Percentiles rank a stretch among this genome's conserved stretches.
Conservation (phyloP, 2,888 invertebrate genomes). For the Melikaiella ostensackeni region DNA sequence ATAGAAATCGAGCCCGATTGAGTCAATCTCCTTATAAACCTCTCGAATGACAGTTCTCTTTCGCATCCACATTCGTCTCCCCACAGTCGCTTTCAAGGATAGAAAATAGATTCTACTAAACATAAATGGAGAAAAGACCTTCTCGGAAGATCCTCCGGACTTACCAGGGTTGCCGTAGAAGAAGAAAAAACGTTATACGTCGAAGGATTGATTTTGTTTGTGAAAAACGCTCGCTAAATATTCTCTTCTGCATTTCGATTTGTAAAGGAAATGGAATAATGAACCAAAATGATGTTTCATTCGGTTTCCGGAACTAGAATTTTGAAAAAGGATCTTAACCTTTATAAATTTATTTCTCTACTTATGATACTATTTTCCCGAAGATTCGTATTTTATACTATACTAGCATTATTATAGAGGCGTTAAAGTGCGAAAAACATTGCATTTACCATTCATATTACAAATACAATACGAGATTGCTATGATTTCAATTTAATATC, state of each 20-base stretch:
- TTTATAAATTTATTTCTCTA: background rate
- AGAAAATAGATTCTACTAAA: constrained; percentile 32
- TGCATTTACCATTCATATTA: no score
- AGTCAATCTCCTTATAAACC: constrained; percentile 25
- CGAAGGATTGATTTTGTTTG: background rate
- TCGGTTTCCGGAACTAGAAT: background rate
- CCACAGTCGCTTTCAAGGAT: constrained; percentile 22
- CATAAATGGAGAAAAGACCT: constrained; percentile 18
- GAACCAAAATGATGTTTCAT: background rate
- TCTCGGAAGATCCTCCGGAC: constrained; percentile 20
- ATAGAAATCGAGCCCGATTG: constrained; percentile 28
- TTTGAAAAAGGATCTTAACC: background rate
- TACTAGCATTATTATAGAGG: no score
- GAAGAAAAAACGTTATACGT: background rate
- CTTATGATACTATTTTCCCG: background rate
- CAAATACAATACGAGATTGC: no score
- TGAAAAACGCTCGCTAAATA: background rate
- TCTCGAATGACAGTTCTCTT: constrained; percentile 15
- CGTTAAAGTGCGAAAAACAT: no score
- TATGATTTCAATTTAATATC: no score
- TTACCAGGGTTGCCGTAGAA: background rate
- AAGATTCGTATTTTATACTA: no score
- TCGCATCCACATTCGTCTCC: constrained; percentile 5
- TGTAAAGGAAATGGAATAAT: background rate
- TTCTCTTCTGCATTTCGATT: background rate